Evolutionary conservation across 2,113 vertebrate species (phyloP).

Genomic region (Anoura caudifer): DNA sequence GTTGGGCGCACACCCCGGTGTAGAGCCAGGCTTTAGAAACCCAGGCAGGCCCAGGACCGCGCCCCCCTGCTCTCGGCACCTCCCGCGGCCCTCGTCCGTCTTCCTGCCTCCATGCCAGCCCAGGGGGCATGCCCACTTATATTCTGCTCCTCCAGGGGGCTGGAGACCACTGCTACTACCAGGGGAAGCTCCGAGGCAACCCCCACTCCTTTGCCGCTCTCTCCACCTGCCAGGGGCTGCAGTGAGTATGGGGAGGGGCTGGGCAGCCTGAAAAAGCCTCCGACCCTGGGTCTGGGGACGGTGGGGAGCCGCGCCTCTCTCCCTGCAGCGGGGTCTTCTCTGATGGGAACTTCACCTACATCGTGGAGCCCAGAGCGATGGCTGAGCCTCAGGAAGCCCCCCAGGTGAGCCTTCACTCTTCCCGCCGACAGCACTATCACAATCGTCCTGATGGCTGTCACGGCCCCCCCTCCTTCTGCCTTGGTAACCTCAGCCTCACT

Average conservation of each 20-base stretch:
- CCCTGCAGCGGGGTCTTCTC: conserved; percentile 91
- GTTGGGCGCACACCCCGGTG: not conserved
- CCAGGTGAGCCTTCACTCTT: conserved; percentile 71
- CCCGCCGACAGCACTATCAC: rapidly evolving
- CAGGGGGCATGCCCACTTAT: not conserved
- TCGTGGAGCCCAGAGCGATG: conserved; percentile 85
- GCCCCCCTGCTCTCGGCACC: not conserved
- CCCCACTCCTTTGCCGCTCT: conserved; percentile 88
- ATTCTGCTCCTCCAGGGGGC: conserved; percentile 79
- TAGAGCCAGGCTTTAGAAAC: not conserved
- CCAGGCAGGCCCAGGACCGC: not conserved
- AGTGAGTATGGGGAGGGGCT: conserved; percentile 77
- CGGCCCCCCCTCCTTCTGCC: not conserved
- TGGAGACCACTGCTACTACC: conserved; percentile 97
- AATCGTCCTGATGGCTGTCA: not conserved
- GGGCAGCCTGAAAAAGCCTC: rapidly evolving
- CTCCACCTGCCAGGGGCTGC: conserved; percentile 93
- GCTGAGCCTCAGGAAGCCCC: conserved; percentile 42
- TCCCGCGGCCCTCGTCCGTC: not conserved
- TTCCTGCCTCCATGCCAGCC: not conserved
- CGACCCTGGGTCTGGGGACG: not conserved
- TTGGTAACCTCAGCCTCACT: conserved; percentile 53
- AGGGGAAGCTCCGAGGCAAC: conserved; percentile 87
- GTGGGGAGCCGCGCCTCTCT: conserved; percentile 1
- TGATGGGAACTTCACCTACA: conserved; percentile 88